These are phyloP conservation scores for Ophiothrix spiculata DNA, from an alignment of 35 echinoderm and acorn worm genomes.

Conservation along the genomic window DNA sequence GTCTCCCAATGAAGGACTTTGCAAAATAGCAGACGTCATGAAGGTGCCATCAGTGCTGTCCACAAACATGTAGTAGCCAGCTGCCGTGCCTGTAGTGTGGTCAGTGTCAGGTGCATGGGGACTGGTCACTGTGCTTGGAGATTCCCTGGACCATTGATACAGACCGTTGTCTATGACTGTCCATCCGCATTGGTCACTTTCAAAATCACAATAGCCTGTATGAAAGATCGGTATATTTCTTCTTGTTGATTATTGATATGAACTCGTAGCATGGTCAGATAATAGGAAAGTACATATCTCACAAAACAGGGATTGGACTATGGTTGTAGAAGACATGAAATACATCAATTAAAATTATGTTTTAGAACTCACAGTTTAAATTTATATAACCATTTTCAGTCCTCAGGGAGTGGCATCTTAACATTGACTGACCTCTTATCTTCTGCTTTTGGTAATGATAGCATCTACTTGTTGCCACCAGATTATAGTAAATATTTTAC, in stretches of 20 bases:
- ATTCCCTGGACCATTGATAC: slow-evolving; percentile 59
- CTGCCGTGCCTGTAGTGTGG: slow-evolving; percentile 6
- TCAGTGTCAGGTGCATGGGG: slow-evolving; percentile 57
- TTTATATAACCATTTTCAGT: no score
- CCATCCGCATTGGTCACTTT: slow-evolving; percentile 86
- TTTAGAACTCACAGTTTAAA: no score
- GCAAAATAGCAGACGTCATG: slow-evolving; percentile 48
- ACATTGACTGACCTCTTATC: no score
- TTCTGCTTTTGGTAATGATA: no score
- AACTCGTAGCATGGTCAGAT: background rate
- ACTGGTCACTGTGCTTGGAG: slow-evolving; percentile 27
- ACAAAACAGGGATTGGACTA: no score
- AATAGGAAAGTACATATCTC: background rate
- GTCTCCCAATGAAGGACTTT: slow-evolving; percentile 51
- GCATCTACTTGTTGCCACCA: no score
- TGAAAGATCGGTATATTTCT: background rate
- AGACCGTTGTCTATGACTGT: slow-evolving; percentile 46
- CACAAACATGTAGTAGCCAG: slow-evolving; percentile 84
- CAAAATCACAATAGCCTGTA: slow-evolving; percentile 84
- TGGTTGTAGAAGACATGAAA: no score
- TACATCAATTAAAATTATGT: no score
- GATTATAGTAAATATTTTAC: no score
- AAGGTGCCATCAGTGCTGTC: slow-evolving; percentile 85
- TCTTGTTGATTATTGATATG: background rate
- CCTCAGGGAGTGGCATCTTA: no score